Evolutionary conservation across 2,888 invertebrate species (phyloP), one percentile per base, ranked within the genome.

Genomic region (Cancer borealis): DNA sequence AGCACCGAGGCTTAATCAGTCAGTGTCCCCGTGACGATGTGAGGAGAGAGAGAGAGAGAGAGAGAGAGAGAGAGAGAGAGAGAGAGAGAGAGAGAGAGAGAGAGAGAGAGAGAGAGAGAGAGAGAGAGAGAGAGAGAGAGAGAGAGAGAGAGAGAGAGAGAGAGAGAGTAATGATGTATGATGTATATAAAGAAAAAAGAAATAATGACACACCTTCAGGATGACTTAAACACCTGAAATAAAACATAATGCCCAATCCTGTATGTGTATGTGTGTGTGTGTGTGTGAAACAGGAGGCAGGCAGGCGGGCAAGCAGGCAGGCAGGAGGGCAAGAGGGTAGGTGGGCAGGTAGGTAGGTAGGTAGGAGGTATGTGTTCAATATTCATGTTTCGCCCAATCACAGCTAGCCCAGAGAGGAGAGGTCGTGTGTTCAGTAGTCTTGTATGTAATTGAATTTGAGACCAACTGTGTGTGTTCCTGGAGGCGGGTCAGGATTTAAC

Each of bases 1-100:
- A 79, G 79, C 30, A 26, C 12, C 30, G 79, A 8, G 30, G 5
- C 30, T 30, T 79, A 79, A 79, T 79, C 79, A 79, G 12, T 79
- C 79, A 79, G 79, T 79, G 79, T 79, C 79, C 30, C 26, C 2
- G 79, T 79, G 79, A 79, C 79, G 79, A 79, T 26, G 79, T 79
- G 46, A 46, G 39, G 39, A 39, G 0, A 1, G 39, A 39, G 39
- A 39, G 39, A 39, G 39, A 39, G 39, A 39, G 39, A 0, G 39
- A 39, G 39, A 39, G 39, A 39, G 39, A 39, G 39, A 39, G 0
- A 1, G 39, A 39, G 39, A 39, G 39, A 39, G 39, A 39, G 39
- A 39, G 39, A 0, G 39, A 39, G 39, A 39, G 39, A 39, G 39
- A 39, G 39, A 39, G 45, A 8, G 88, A 46, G 45, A 46, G 54